A percentile compares a stretch with the other conserved stretches of the same genome.
Conservation (phyloP, 2,113 vertebrate genomes). For the Heterochromis multidens region DNA sequence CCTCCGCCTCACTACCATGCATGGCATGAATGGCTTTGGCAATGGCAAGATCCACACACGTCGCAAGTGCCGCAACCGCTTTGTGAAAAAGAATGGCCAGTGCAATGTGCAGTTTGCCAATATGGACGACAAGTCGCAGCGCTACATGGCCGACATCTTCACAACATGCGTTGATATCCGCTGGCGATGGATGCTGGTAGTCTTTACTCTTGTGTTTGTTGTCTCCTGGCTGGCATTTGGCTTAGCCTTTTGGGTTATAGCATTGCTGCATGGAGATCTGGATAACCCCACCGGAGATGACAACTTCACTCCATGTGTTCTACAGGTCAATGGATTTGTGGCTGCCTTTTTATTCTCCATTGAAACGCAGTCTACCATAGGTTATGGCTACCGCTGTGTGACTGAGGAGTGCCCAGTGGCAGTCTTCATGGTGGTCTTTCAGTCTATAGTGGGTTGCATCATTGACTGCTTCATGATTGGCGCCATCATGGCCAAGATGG, state of each 20-base stretch:
- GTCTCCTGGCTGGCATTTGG: slow-evolving; percentile 93
- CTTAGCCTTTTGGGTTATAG: slow-evolving; percentile 95
- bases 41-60: slow-evolving; percentile 95
- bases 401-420: slow-evolving; percentile 94
- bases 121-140: slow-evolving; percentile 94
- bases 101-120: slow-evolving; percentile 97
- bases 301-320: slow-evolving; percentile 90
- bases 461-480: slow-evolving; percentile 99
- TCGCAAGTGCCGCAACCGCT: slow-evolving; percentile 91
- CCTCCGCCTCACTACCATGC: slow-evolving; percentile 91
- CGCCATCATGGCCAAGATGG: slow-evolving; percentile 99
- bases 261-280: slow-evolving; percentile 90
- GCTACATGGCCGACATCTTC: slow-evolving; percentile 97
- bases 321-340: slow-evolving; percentile 95
- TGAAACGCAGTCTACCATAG: slow-evolving; percentile 96
- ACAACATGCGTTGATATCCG: slow-evolving; percentile 97
- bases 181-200: slow-evolving; percentile 94
- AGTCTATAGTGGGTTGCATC: slow-evolving; percentile 96
- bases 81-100: slow-evolving; percentile 96
- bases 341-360: slow-evolving; percentile 98
- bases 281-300: slow-evolving; percentile 86
- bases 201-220: slow-evolving; percentile 93
- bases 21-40: slow-evolving; percentile 94
- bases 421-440: slow-evolving; percentile 96
- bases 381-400: slow-evolving; percentile 95